phyloP scores from a whole-genome alignment of 2,888 invertebrate species.

The Dendrolimus houi region DNA sequence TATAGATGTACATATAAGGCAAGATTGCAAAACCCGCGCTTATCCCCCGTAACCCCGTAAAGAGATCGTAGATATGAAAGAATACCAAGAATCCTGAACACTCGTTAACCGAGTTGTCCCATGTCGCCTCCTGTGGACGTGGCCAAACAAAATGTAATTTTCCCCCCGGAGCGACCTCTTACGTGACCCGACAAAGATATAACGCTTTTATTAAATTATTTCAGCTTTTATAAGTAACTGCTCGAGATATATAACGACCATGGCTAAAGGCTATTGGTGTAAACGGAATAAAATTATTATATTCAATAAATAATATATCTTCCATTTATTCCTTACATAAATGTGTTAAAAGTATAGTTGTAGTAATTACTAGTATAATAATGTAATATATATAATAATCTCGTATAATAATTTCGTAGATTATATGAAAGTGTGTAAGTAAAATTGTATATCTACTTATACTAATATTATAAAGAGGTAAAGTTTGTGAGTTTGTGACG shows the following conservation, averaged over 20 bases:
- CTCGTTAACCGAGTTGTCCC: slow-evolving; percentile 71
- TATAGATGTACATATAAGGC: no score
- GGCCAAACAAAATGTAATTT: slow-evolving; percentile 74
- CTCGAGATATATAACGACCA: slow-evolving; percentile 26
- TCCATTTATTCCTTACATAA: no score
- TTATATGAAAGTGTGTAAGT: no score
- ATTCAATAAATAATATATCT: no score
- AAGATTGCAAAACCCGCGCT: slow-evolving; percentile 16
- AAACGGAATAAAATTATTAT: no score
- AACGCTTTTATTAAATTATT: slow-evolving; percentile 72
- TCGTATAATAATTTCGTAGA: no score
- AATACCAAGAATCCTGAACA: slow-evolving; percentile 62
- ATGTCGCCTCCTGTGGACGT: slow-evolving; percentile 53
- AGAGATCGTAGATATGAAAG: slow-evolving; percentile 61
- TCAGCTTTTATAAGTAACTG: slow-evolving; percentile 64
- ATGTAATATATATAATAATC: no score
- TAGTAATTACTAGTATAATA: no score
- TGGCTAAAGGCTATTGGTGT: slow-evolving; percentile 5
- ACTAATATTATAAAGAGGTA: no score
- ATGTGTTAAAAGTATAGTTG: no score
- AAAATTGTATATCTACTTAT: no score
- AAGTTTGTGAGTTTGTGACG: no score
- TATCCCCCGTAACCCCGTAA: slow-evolving; percentile 37
- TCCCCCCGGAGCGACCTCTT: slow-evolving; percentile 63
- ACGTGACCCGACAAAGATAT: slow-evolving; percentile 73